Conservation (phyloP, 2,888 invertebrate species). For the Drosophila maculinotata region DNA sequence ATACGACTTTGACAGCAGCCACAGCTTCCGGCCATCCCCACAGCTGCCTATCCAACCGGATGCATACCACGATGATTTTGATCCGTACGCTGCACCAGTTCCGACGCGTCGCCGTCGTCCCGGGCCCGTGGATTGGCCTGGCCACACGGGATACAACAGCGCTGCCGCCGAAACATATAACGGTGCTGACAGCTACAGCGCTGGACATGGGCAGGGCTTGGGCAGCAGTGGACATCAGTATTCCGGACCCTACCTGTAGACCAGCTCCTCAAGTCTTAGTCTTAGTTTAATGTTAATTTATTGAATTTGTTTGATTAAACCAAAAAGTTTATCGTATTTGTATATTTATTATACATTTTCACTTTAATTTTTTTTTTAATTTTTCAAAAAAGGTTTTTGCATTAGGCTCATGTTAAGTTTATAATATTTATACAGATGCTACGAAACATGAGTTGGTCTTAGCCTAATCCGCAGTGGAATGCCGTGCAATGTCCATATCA, state of each 20-base stretch:
- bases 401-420: not conserved
- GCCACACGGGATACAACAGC: conserved; percentile 29
- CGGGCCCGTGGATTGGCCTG: conserved; percentile 40
- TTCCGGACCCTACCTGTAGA: conserved; percentile 62
- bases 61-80: conserved; percentile 45
- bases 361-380: not conserved
- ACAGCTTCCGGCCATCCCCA: conserved; percentile 62
- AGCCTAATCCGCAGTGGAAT: conserved; percentile 3
- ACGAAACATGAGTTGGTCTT: conserved; percentile 4
- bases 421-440: conserved; percentile 4
- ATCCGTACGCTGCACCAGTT: conserved; percentile 48
- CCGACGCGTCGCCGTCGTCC: conserved; percentile 53
- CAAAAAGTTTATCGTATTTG: too few species aligned
- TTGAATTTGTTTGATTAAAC: conserved; percentile 25
- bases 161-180: conserved; percentile 68
- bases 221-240: conserved; percentile 72
- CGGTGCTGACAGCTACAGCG: conserved; percentile 81
- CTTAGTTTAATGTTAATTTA: conserved; percentile 37
- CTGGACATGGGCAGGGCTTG: conserved; percentile 77
- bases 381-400: not conserved
- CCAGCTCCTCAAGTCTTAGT: not conserved
- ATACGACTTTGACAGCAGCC: conserved; percentile 33
- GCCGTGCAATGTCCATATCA: conserved; percentile 9
- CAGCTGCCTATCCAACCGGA: conserved; percentile 44
- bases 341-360: too few species aligned